Base-by-base conservation (phyloP, 2,888 invertebrate species). In the Papilio protenor region DNA sequence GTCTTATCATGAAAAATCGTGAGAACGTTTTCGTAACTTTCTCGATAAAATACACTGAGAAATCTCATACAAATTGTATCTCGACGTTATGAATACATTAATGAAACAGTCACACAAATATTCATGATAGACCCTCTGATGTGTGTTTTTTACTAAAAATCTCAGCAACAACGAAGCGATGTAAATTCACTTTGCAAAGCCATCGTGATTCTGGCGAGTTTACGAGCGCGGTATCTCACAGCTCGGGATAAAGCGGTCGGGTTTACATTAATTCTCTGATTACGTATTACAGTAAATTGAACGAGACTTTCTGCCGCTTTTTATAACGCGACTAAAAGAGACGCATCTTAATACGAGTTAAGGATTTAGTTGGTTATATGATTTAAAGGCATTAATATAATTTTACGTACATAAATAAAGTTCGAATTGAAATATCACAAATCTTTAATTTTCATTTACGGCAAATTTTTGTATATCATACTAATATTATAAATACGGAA, bases 221-320 rank as follows among this genome's bases (percentile, higher is more conserved):
- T 71, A 61, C 73, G 76, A 69, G 73, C 73, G 21, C n/a, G 6
- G 73, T 59, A 55, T 71, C 40, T 45, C 72, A 12, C 14, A 16
- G 14, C 23, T 66, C 27, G 23, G 77, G 70, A 74, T 77, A 77
- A 74, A 74, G 70, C 59, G 61, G 77, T 71, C 75, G 61, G 57
- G 75, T 61, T 75, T 61, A 71, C 45, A 75, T 75, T 52, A 82
- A 81, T 79, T 78, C 82, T 81, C 81, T 83, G 83, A 83, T 83
- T 83, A 80, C 81, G 82, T 79, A 79, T 83, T 81, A 81, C 75
- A 80, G 77, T 79, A 81, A 82, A 84, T 83, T 83, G 81, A 82
- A 82, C 79, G 78, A 74, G 80, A 79, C 79, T 23, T n/a, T n/a
- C 59, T 73, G 47, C n/a, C 23, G 69, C 10, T 40, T 72, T 71